Evolutionary conservation across 1,140 invertebrate genomes (phyloP).

Genomic region (Dufourea novaeangliae): DNA sequence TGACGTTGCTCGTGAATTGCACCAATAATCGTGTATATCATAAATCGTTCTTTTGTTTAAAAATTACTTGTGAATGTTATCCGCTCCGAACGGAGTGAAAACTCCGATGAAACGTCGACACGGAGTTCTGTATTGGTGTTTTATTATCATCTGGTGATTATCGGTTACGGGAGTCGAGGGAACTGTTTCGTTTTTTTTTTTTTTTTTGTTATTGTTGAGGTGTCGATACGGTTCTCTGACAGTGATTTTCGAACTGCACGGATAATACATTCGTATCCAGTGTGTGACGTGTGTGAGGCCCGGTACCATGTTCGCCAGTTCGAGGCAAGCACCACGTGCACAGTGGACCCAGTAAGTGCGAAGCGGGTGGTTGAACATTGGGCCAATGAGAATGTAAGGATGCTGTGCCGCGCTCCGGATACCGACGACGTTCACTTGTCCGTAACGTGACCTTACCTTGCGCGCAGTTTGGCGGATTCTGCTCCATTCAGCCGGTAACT

Average conservation of each 20-base stretch:
- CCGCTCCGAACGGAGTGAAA: not conserved
- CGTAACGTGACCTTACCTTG: constrained; percentile 53
- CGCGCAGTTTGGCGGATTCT: constrained; percentile 28
- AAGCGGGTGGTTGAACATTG: constrained; percentile 34
- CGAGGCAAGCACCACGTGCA: constrained; percentile 58
- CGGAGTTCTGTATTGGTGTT: not conserved
- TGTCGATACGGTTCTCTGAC: too few species aligned
- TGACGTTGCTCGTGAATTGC: not conserved
- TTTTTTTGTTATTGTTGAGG: too few species aligned
- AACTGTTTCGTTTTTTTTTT: too few species aligned
- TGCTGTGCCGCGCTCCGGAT: constrained; percentile 55
- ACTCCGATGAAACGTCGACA: too few species aligned
- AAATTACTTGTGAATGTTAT: not conserved
- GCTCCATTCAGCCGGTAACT: constrained; percentile 54
- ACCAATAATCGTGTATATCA: not conserved
- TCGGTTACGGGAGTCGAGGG: not conserved
- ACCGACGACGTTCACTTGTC: constrained; percentile 36
- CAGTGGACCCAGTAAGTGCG: constrained; percentile 58
- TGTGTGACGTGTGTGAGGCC: constrained; percentile 13
- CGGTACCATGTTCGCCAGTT: constrained; percentile 25
- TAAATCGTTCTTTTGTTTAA: not conserved
- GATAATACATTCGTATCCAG: constrained; percentile 6
- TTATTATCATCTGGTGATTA: not conserved
- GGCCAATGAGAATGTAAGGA: constrained; percentile 64
- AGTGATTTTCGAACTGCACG: not conserved